Evolutionary conservation across 2,113 vertebrate genomes (phyloP).

Genomic region (Sinocyclocheilus maitianheensis): DNA sequence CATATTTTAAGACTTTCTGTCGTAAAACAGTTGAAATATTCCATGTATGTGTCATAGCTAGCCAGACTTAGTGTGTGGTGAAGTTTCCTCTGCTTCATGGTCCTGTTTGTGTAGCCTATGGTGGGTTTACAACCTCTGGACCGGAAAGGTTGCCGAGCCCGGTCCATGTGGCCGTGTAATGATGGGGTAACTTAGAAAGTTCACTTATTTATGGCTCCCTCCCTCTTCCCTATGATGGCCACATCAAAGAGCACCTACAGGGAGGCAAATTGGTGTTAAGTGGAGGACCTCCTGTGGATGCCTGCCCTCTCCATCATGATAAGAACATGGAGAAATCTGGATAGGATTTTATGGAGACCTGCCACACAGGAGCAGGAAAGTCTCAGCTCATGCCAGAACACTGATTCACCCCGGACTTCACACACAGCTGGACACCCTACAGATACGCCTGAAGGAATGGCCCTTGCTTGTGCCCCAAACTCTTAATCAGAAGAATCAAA

Average conservation of each 20-base stretch:
- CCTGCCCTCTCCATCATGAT: slow-evolving; percentile 59
- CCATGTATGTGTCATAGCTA: background rate
- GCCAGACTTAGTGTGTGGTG: background rate
- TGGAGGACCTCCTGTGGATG: slow-evolving; percentile 58
- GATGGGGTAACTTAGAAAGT: slow-evolving; percentile 51
- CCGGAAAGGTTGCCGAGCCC: slow-evolving; percentile 52
- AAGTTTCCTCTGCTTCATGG: slow-evolving; percentile 16
- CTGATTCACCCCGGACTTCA: slow-evolving; percentile 43
- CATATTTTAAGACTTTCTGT: background rate
- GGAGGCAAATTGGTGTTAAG: slow-evolving; percentile 63
- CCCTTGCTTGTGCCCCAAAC: background rate
- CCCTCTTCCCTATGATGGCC: slow-evolving; percentile 47
- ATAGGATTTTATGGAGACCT: slow-evolving; percentile 61
- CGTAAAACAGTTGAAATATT: background rate
- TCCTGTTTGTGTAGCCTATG: slow-evolving; percentile 49
- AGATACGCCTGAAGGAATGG: slow-evolving; percentile 27
- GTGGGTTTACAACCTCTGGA: slow-evolving; percentile 52
- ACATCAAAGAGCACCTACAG: slow-evolving; percentile 65
- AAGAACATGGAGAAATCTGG: slow-evolving; percentile 58
- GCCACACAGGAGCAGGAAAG: slow-evolving; percentile 51
- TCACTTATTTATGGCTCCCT: slow-evolving; percentile 60
- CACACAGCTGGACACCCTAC: slow-evolving; percentile 49
- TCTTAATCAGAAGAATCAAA: slow-evolving; percentile 20
- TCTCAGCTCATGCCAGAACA: slow-evolving; percentile 48
- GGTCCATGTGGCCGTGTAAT: slow-evolving; percentile 47